Evolutionary conservation across 2,797 vertebrate genomes (phyloP).

Genomic region (Pipistrellus pipistrellus): DNA sequence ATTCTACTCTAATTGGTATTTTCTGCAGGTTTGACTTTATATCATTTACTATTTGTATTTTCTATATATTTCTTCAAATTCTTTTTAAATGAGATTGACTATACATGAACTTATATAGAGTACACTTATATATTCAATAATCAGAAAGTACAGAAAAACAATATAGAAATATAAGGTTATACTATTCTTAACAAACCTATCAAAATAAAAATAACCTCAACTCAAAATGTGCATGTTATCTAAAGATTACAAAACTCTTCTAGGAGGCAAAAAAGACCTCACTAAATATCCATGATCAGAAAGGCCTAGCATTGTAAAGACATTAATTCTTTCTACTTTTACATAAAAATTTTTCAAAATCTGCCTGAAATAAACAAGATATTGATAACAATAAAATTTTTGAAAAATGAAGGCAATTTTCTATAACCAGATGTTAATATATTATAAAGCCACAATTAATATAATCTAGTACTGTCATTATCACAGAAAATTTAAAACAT

Average conservation of each 20-base stretch:
- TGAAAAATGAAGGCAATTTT: conserved; percentile 24
- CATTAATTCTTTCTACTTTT: conserved; percentile 20
- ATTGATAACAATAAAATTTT: conserved; percentile 42
- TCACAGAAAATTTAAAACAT: background rate
- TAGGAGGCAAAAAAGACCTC: conserved; percentile 11
- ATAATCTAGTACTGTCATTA: background rate
- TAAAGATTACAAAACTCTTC: conserved; percentile 55
- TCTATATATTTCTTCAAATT: conserved; percentile 45
- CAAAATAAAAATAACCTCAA: conserved; percentile 17
- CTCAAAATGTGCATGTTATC: background rate
- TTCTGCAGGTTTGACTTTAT: background rate
- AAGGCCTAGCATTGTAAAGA: conserved; percentile 23
- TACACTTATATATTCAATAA: background rate
- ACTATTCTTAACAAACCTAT: conserved; percentile 13
- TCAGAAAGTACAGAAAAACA: conserved; percentile 3
- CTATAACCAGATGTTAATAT: conserved; percentile 26
- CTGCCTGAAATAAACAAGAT: conserved; percentile 30
- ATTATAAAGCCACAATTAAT: conserved; percentile 31
- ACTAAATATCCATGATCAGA: background rate
- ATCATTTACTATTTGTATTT: conserved; percentile 35
- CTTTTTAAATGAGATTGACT: background rate
- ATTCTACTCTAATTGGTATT: conserved; percentile 33
- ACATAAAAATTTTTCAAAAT: conserved; percentile 35
- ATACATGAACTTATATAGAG: conserved; percentile 15
- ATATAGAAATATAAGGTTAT: conserved; percentile 19